These are phyloP conservation scores for Tridacna crocea DNA, from an alignment of 2,888 invertebrate species.

Conservation along the genomic window DNA sequence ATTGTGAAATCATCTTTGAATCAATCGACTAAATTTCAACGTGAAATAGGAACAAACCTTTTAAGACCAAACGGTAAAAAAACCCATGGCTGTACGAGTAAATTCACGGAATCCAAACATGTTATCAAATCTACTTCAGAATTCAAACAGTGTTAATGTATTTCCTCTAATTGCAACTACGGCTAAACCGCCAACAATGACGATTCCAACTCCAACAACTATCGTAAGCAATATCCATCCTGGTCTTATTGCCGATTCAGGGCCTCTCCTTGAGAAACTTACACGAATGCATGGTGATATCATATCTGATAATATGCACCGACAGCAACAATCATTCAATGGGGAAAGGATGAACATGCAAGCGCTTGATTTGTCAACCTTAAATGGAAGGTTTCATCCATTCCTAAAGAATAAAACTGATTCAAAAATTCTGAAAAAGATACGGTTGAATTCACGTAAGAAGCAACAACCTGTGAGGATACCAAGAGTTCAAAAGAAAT, in stretches of 20 bases:
- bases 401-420: neutral
- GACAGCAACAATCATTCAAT: neutral
- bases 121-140: neutral
- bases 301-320: too few relatives aligned
- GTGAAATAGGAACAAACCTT: neutral
- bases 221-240: too few relatives aligned
- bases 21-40: neutral
- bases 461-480: neutral
- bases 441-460: neutral
- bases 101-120: neutral
- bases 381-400: slow-evolving; percentile 9
- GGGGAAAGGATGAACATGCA: slow-evolving; percentile 1
- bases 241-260: neutral
- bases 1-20: neutral
- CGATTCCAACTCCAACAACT: too few relatives aligned
- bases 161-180: neutral
- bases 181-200: neutral
- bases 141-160: neutral
- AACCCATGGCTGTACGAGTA: too few relatives aligned
- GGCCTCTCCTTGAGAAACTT: neutral
- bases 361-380: slow-evolving; percentile 15
- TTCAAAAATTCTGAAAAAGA: neutral
- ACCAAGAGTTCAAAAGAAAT: neutral
- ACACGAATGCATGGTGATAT: neutral
- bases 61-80: too few relatives aligned